A percentile compares a stretch with the other conserved stretches of the same genome.
These are phyloP conservation scores for Pteria penguin DNA, from an alignment of 2,888 invertebrate species.

Conservation along the genomic window DNA sequence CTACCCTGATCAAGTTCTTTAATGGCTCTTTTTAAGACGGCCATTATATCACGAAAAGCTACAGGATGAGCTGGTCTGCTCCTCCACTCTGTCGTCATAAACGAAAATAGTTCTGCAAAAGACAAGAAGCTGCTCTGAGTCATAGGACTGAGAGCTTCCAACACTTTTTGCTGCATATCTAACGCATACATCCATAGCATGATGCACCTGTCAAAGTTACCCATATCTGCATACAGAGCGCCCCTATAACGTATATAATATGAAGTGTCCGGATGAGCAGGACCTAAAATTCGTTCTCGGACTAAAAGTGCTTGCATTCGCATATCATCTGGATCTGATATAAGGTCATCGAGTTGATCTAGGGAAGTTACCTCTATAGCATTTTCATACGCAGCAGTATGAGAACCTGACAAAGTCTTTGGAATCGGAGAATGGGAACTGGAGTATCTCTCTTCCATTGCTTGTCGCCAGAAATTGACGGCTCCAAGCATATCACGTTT, in stretches of 20 bases:
- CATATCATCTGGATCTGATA: conserved; percentile 97
- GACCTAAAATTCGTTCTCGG: conserved; percentile 92
- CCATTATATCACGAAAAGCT: conserved; percentile 89
- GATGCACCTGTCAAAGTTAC: conserved; percentile 93
- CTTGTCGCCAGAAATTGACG: conserved; percentile 92
- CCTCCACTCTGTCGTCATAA: conserved; percentile 90
- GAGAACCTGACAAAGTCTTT: conserved; percentile 86
- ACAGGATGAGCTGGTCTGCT: conserved; percentile 86
- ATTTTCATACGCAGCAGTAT: conserved; percentile 93
- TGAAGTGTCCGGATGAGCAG: conserved; percentile 97
- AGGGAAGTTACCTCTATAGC: conserved; percentile 90
- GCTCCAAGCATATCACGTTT: conserved; percentile 94
- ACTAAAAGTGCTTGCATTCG: conserved; percentile 93
- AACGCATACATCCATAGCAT: conserved; percentile 97
- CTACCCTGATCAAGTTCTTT: conserved; percentile 82
- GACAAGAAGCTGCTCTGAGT: conserved; percentile 96
- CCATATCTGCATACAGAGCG: conserved; percentile 94
- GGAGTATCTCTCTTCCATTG: conserved; percentile 86
- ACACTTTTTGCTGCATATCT: conserved; percentile 95
- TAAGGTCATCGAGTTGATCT: conserved; percentile 90
- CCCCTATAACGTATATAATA: conserved; percentile 97
- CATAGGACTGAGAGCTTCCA: conserved; percentile 95
- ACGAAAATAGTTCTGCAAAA: conserved; percentile 91
- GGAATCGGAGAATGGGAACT: conserved; percentile 81
- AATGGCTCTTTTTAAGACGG: conserved; percentile 90